A percentile compares a stretch with the other conserved stretches of the same genome.
phyloP scores from a whole-genome alignment of 2,888 invertebrate genomes.

The Tetragonisca angustula region DNA sequence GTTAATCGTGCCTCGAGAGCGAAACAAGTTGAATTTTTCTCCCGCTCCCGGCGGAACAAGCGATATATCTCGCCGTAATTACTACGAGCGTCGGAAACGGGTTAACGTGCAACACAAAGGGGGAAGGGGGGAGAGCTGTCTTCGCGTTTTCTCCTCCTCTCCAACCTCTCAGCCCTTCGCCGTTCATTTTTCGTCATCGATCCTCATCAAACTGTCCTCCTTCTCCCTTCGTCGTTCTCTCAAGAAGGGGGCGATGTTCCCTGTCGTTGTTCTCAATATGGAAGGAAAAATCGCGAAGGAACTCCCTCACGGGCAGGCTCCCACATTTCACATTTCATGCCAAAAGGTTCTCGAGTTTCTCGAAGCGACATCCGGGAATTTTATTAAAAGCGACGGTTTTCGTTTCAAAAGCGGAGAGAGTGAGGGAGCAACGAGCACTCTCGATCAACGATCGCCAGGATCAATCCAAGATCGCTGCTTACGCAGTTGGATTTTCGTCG shows the following conservation, averaged over 20 bases:
- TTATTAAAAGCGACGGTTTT: too few relatives aligned
- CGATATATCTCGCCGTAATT: conserved; percentile 60
- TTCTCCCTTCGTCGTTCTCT: background rate
- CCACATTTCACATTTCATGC: background rate
- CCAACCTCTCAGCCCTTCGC: background rate
- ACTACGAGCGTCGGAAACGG: conserved; percentile 52
- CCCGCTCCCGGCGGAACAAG: conserved; percentile 19
- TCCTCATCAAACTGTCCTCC: background rate
- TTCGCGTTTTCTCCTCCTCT: background rate
- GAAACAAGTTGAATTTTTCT: conserved; percentile 10
- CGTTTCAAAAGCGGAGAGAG: too few relatives aligned
- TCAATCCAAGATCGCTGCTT: too few relatives aligned
- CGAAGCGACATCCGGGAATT: background rate
- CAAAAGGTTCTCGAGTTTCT: background rate
- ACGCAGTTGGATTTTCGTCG: too few relatives aligned
- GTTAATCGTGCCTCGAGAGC: conserved; percentile 47
- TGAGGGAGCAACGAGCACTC: too few relatives aligned
- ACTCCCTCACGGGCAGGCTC: background rate
- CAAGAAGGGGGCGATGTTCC: background rate
- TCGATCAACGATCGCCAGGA: too few relatives aligned
- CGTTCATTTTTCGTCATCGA: background rate
- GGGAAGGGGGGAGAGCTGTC: background rate
- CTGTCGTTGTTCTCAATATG: background rate
- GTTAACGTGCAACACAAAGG: conserved; percentile 13
- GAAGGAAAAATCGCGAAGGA: background rate